A percentile compares a stretch with the other conserved stretches of the same genome.
These are phyloP conservation scores for Tanytarsus gracilentus DNA, from an alignment of 2,888 invertebrate genomes.

Conservation along the genomic window DNA sequence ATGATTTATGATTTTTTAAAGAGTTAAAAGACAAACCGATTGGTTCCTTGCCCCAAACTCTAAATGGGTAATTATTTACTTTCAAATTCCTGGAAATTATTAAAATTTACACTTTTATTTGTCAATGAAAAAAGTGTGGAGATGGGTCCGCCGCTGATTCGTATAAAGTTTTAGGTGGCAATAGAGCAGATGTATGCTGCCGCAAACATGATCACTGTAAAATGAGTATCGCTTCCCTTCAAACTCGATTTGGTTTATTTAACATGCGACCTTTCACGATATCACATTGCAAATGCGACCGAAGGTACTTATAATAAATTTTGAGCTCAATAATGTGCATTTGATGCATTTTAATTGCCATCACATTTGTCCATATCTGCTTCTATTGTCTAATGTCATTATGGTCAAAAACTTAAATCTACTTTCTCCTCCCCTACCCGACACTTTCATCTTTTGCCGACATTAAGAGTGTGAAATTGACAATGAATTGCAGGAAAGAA, in stretches of 20 bases:
- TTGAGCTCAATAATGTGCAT: background rate
- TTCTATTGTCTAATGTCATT: background rate
- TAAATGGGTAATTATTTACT: too few relatives aligned
- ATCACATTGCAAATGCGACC: conserved; percentile 88
- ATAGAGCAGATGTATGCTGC: conserved; percentile 79
- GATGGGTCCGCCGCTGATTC: conserved; percentile 72
- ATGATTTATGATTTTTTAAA: conserved; percentile 31
- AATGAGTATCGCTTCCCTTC: conserved; percentile 72
- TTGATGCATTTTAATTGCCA: conserved; percentile 26
- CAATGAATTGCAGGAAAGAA: too few relatives aligned
- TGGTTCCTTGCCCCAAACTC: conserved; percentile 79
- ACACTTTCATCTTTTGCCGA: too few relatives aligned
- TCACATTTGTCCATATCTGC: background rate
- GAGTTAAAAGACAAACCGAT: conserved; percentile 45
- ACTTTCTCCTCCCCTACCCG: too few relatives aligned
- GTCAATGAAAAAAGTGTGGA: too few relatives aligned
- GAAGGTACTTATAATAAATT: conserved; percentile 61
- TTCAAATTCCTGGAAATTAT: too few relatives aligned
- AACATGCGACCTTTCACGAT: conserved; percentile 85
- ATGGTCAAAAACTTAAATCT: conserved; percentile 12
- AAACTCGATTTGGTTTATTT: conserved; percentile 74
- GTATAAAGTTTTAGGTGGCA: conserved; percentile 75
- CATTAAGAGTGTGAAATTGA: too few relatives aligned
- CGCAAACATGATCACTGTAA: conserved; percentile 83
- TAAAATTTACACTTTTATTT: too few relatives aligned